These are phyloP conservation scores for Drosophila pseudoananassae DNA, from an alignment of 1,140 invertebrate genomes.

Conservation along the genomic window DNA sequence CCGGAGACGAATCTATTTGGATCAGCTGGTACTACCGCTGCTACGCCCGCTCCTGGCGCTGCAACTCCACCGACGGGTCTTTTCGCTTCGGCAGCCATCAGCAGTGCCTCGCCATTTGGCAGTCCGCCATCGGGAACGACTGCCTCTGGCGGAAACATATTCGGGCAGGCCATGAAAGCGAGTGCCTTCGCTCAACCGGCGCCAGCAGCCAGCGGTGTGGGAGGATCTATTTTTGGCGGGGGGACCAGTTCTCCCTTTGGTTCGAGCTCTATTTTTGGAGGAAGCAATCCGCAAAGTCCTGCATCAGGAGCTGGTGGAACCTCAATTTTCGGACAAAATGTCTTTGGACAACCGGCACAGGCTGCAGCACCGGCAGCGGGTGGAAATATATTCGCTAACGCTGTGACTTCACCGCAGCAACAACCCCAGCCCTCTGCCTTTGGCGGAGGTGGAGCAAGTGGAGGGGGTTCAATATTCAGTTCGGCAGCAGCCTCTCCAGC, in stretches of 20 bases:
- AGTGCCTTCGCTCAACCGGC: constrained; percentile 49
- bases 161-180: constrained; percentile 53
- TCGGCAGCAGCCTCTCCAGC: constrained; percentile 33
- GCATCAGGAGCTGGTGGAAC: constrained; percentile 32
- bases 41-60: constrained; percentile 14
- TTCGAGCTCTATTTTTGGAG: constrained; percentile 63
- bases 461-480: constrained; percentile 60
- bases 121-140: constrained; percentile 27
- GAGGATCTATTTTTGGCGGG: constrained; percentile 77
- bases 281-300: constrained; percentile 36
- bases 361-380: constrained; percentile 36
- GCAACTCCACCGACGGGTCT: constrained; percentile 53
- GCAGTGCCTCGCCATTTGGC: constrained; percentile 54
- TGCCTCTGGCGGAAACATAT: constrained; percentile 56
- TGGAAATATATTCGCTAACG: constrained; percentile 56
- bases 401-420: constrained; percentile 38
- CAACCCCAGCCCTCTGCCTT: constrained; percentile 32
- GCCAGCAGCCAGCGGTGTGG: background rate
- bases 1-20: constrained; percentile 74
- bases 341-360: constrained; percentile 52
- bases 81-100: constrained; percentile 58
- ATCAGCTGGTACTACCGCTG: constrained; percentile 11
- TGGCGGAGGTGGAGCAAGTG: constrained; percentile 28
- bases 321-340: constrained; percentile 69
- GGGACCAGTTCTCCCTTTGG: constrained; percentile 44